Percentiles rank a stretch among this genome's conserved stretches.
Conservation (phyloP, 1,140 invertebrate species). For the Drosophila repletoides region DNA sequence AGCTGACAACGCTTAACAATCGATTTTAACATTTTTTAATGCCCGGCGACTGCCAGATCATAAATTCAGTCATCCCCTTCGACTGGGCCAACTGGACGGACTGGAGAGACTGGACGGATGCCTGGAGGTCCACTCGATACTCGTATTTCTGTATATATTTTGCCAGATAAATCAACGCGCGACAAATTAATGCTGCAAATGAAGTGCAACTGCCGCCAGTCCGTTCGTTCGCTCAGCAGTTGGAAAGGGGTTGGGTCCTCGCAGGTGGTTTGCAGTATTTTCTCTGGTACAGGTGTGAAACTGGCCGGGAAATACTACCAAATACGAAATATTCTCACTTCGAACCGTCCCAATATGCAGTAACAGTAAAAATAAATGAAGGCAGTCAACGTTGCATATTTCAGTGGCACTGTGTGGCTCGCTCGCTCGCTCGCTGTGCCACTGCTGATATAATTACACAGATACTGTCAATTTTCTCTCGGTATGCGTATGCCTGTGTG, state of each 20-base stretch:
- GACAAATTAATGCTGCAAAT: constrained; percentile 80
- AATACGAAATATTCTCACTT: no score
- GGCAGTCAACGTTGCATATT: constrained; percentile 79
- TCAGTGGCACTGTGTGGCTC: constrained; percentile 47
- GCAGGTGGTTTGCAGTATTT: no score
- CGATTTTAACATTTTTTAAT: constrained; percentile 63
- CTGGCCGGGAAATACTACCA: constrained; percentile 3
- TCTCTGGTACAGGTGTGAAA: constrained; percentile 34
- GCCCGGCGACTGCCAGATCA: constrained; percentile 44
- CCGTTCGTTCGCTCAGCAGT: constrained; percentile 22
- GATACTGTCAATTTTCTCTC: constrained; percentile 73
- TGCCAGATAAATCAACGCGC: constrained; percentile 73
- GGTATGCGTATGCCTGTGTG: constrained; percentile 4
- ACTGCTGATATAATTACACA: constrained; percentile 74
- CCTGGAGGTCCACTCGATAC: not conserved
- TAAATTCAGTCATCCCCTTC: constrained; percentile 58
- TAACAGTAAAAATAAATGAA: constrained; percentile 81
- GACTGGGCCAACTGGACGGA: not conserved
- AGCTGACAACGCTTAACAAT: constrained; percentile 59
- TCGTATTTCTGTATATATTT: constrained; percentile 35
- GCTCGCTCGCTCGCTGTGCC: no score
- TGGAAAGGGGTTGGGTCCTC: not conserved
- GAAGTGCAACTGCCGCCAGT: constrained; percentile 75
- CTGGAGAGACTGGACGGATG: not conserved
- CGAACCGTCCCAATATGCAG: constrained; percentile 69